Percentiles rank a stretch among this genome's conserved stretches.
phyloP scores from a whole-genome alignment of 2,797 vertebrate genomes.

The Masticophis lateralis region DNA sequence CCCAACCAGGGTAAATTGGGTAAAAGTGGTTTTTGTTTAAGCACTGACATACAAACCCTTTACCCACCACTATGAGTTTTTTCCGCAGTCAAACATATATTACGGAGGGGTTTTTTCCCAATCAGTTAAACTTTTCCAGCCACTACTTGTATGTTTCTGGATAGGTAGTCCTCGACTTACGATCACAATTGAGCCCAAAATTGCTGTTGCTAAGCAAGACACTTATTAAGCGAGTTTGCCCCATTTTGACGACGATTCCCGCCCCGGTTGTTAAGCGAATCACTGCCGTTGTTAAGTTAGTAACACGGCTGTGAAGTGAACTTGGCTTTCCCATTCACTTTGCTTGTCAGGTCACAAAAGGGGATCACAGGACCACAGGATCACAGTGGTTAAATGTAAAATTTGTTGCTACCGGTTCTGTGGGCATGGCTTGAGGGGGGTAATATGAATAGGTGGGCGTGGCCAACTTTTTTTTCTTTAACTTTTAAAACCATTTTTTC shows the following conservation, averaged over 20 bases:
- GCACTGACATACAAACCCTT: not conserved
- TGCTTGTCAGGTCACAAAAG: not conserved
- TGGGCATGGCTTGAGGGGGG: no score
- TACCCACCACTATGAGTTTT: not conserved
- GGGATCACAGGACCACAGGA: no score
- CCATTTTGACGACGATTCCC: not conserved
- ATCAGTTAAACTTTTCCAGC: not conserved
- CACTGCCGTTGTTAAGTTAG: not conserved
- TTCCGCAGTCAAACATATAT: not conserved
- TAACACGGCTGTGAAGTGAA: not conserved
- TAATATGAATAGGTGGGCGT: no score
- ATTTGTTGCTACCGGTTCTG: no score
- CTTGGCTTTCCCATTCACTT: not conserved
- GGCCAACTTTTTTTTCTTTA: no score
- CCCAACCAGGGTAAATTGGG: not conserved
- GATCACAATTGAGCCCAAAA: not conserved
- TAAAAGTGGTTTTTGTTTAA: not conserved
- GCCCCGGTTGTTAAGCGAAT: no score
- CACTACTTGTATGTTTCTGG: not conserved
- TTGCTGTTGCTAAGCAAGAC: not conserved
- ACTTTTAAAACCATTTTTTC: no score
- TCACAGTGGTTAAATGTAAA: no score
- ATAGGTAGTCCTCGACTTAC: not conserved
- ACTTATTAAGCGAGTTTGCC: no score
- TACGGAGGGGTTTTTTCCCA: not conserved